Percentiles rank a stretch among this genome's conserved stretches.
These are phyloP conservation scores for Diceros bicornis DNA, from an alignment of 2,797 vertebrate genomes.

Conservation along the genomic window DNA sequence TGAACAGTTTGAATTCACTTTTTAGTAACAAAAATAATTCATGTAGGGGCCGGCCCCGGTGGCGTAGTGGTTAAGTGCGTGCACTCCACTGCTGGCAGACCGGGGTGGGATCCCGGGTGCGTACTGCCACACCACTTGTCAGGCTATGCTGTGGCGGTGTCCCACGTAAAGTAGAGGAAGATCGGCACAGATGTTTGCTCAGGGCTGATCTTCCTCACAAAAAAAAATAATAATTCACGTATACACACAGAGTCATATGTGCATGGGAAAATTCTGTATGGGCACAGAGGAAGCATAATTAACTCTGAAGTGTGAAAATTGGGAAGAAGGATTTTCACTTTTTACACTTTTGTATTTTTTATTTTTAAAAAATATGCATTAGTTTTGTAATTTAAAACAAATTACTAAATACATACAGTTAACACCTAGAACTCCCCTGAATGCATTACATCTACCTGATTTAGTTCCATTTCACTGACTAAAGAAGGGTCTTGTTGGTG, in stretches of 20 bases:
- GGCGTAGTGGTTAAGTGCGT: too few species aligned
- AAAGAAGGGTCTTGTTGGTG: not conserved
- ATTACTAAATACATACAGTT: not conserved
- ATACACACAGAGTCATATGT: not conserved
- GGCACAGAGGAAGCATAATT: not conserved
- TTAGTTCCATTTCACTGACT: not conserved
- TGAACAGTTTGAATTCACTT: not conserved
- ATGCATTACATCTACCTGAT: not conserved
- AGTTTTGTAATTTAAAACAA: conserved; percentile 1
- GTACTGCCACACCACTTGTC: too few species aligned
- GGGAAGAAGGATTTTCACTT: not conserved
- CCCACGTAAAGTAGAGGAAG: too few species aligned
- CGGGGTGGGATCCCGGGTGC: too few species aligned
- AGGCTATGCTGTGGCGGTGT: too few species aligned
- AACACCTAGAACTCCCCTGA: not conserved
- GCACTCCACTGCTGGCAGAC: too few species aligned
- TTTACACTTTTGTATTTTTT: not conserved
- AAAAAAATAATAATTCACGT: not conserved
- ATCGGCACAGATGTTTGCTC: too few species aligned
- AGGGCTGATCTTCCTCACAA: too few species aligned
- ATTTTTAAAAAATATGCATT: not conserved
- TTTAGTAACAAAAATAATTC: not conserved
- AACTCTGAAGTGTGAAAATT: not conserved
- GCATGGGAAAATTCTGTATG: not conserved
- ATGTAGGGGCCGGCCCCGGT: too few species aligned